phyloP scores from a whole-genome alignment of 2,797 vertebrate species.

The Chelmon rostratus region DNA sequence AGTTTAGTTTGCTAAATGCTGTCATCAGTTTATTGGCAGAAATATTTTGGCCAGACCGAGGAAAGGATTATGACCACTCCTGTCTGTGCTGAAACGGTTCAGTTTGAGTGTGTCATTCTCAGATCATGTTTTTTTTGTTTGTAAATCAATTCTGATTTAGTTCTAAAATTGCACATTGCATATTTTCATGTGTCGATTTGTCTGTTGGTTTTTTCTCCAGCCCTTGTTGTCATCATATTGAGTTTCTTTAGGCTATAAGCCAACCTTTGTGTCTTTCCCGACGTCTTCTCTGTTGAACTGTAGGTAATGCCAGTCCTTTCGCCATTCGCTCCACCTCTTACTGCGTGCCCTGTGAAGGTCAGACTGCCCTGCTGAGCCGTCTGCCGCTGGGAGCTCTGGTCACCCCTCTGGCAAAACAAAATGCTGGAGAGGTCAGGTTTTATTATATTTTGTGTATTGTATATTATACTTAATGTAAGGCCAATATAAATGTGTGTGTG shows the following conservation, averaged over 20 bases:
- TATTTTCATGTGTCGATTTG: background rate
- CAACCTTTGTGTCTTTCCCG: background rate
- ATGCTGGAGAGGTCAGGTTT: slow-evolving; percentile 56
- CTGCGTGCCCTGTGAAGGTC: slow-evolving; percentile 84
- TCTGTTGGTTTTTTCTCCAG: background rate
- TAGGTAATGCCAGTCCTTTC: slow-evolving; percentile 82
- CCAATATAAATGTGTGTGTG: background rate
- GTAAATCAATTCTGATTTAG: background rate
- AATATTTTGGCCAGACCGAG: background rate
- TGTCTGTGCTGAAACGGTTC: no score
- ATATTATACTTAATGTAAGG: no score
- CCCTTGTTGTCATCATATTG: background rate
- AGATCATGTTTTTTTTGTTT: background rate
- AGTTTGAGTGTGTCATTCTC: background rate
- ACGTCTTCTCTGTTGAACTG: background rate
- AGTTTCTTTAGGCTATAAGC: background rate
- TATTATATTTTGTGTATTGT: background rate
- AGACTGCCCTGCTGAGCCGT: slow-evolving; percentile 77
- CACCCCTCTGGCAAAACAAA: slow-evolving; percentile 77
- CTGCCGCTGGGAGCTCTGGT: slow-evolving; percentile 86
- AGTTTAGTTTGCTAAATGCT: background rate
- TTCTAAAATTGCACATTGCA: background rate
- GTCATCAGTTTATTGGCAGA: background rate
- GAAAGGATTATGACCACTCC: background rate
- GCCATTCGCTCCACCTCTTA: slow-evolving; percentile 84